A percentile compares a stretch with the other conserved stretches of the same genome.
Evolutionary conservation across 2,888 invertebrate genomes (phyloP).

Genomic region (Scaptomyza caliginosa): DNA sequence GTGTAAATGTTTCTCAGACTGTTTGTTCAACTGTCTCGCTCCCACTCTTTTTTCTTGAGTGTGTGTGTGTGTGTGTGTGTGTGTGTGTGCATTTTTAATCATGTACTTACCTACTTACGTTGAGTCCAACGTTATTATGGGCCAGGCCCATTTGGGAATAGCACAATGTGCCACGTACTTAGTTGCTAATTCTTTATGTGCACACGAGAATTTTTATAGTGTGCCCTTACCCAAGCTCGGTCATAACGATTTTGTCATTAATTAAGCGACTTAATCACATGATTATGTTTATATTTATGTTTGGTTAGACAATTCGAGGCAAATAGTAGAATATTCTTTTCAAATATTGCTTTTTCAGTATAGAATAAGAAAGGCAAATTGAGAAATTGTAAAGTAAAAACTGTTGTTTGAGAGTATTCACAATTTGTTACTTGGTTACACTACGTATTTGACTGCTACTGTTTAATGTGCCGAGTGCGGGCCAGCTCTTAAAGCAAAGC

Average conservation of each 20-base stretch:
- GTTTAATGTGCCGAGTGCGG: conserved; percentile 45
- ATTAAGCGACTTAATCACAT: conserved; percentile 22
- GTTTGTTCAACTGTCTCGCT: background rate
- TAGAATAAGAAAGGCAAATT: no score
- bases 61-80: conserved; percentile 6
- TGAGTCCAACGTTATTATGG: conserved; percentile 58
- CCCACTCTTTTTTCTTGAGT: background rate
- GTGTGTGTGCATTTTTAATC: conserved; percentile 70
- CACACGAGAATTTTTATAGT: conserved; percentile 64
- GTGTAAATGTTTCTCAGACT: conserved; percentile 15
- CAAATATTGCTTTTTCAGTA: no score
- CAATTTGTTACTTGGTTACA: background rate
- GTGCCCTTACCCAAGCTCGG: background rate
- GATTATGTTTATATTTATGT: no score
- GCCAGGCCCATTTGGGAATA: conserved; percentile 67
- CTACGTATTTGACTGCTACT: conserved; percentile 1
- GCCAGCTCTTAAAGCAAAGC: conserved; percentile 16
- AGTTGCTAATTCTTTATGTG: conserved; percentile 75
- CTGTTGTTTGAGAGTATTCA: conserved; percentile 21
- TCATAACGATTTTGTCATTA: conserved; percentile 19
- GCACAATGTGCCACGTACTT: conserved; percentile 72
- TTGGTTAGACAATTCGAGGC: background rate
- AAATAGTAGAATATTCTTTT: no score
- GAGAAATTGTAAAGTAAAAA: no score
- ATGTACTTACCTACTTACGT: conserved; percentile 72